Evolutionary conservation across 2,888 invertebrate species (phyloP).

Genomic region (Ypsolopha sequella): DNA sequence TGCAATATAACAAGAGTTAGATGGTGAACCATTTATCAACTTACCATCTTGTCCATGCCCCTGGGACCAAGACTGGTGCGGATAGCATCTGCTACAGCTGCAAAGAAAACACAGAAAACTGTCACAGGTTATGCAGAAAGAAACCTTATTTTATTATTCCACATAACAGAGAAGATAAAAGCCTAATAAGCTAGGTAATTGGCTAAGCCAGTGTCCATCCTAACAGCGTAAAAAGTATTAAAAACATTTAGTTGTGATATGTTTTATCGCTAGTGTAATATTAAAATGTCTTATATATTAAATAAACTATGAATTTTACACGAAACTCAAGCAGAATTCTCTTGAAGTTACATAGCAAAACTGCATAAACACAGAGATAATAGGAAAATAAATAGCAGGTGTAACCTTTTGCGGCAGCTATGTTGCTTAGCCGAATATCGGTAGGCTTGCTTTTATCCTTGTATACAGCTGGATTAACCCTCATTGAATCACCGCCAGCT

Average conservation of each 20-base stretch:
- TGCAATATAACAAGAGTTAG: background rate
- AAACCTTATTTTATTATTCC: conserved; percentile 1
- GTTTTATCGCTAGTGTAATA: background rate
- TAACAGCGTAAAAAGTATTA: background rate
- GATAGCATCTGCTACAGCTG: conserved; percentile 98
- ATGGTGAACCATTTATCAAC: conserved; percentile 7
- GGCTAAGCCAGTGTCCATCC: background rate
- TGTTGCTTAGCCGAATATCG: conserved; percentile 95
- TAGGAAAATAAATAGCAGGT: conserved; percentile 21
- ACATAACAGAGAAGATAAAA: background rate
- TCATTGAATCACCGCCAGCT: conserved; percentile 58
- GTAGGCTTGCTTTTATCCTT: conserved; percentile 95
- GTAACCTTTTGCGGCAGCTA: conserved; percentile 96
- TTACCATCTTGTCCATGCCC: conserved; percentile 99
- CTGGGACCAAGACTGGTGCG: conserved; percentile 98
- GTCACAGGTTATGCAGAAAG: background rate
- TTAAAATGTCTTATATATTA: background rate
- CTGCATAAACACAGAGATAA: background rate
- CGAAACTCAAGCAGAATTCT: background rate
- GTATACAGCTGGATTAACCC: conserved; percentile 73
- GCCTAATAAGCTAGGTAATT: background rate
- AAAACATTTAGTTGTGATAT: background rate
- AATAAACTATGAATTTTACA: background rate
- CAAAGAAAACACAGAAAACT: background rate
- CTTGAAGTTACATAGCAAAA: conserved; percentile 1